Percentiles rank a stretch among this genome's conserved stretches.
These are phyloP conservation scores for Diaphora mendica DNA, from an alignment of 2,888 invertebrate genomes.

Conservation along the genomic window DNA sequence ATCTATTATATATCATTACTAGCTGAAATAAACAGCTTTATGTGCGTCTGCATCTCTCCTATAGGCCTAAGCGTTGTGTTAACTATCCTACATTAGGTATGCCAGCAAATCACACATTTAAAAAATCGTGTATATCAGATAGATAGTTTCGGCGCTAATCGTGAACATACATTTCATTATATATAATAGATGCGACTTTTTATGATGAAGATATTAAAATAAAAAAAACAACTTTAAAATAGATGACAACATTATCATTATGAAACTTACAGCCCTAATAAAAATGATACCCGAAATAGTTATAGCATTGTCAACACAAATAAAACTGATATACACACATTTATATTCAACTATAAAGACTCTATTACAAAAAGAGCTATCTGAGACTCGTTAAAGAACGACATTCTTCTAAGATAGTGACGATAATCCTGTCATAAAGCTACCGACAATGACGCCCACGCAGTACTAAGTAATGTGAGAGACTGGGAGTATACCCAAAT, in stretches of 20 bases:
- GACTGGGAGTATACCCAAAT: neutral
- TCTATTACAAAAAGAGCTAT: slow-evolving; percentile 18
- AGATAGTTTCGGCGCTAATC: too few relatives aligned
- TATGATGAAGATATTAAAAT: neutral
- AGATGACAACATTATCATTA: neutral
- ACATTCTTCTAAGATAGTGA: slow-evolving; percentile 18
- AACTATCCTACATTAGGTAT: too few relatives aligned
- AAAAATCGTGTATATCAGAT: too few relatives aligned
- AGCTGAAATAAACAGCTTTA: too few relatives aligned
- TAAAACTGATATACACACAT: slow-evolving; percentile 7
- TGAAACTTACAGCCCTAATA: neutral
- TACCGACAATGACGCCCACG: slow-evolving; percentile 26
- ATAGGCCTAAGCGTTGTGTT: too few relatives aligned
- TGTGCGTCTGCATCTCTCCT: too few relatives aligned
- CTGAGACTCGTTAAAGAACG: slow-evolving; percentile 22
- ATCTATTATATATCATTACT: too few relatives aligned
- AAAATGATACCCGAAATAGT: neutral
- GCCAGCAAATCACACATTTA: too few relatives aligned
- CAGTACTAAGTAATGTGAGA: neutral
- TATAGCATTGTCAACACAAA: neutral
- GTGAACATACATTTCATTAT: too few relatives aligned
- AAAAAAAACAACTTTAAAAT: neutral
- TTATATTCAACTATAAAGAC: slow-evolving; percentile 16
- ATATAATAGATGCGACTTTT: too few relatives aligned
- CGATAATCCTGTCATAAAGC: slow-evolving; percentile 17